Conservation (phyloP, 53 echinoderm and acorn worm genomes). For the Holothuria leucospilota region DNA sequence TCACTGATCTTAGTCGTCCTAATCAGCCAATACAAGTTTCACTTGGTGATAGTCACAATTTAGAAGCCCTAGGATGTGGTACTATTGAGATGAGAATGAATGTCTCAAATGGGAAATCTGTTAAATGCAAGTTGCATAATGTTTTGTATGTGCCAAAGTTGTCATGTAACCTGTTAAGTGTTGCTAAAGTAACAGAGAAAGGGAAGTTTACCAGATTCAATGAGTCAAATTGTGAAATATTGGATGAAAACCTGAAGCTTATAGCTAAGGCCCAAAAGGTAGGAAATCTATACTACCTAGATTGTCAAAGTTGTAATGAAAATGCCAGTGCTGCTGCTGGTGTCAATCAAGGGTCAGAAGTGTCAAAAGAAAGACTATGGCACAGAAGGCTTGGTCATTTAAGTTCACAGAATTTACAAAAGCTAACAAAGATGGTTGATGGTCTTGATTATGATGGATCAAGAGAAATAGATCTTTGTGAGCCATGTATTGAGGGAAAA, state of each 20-base stretch:
- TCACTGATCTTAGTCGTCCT: neutral
- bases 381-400: slow-evolving; percentile 29
- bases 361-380: neutral
- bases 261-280: neutral
- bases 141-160: neutral
- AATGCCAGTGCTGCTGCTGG: neutral
- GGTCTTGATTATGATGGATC: slow-evolving; percentile 11
- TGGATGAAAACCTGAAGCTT: neutral
- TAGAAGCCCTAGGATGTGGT: neutral
- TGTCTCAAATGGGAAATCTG: too few species aligned
- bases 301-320: neutral
- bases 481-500: slow-evolving; percentile 21
- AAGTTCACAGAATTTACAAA: neutral
- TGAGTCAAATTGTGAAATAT: slow-evolving; percentile 24
- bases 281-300: slow-evolving; percentile 4
- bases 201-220: slow-evolving; percentile 10
- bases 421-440: neutral
- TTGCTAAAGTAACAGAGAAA: neutral
- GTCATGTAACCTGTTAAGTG: slow-evolving; percentile 6
- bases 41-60: neutral
- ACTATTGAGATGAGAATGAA: neutral
- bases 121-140: too few species aligned
- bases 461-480: neutral
- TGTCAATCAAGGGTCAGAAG: neutral
- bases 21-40: too few species aligned